These are phyloP conservation scores for Microplitis demolitor DNA, from an alignment of 1,140 invertebrate genomes.

Conservation along the genomic window DNA sequence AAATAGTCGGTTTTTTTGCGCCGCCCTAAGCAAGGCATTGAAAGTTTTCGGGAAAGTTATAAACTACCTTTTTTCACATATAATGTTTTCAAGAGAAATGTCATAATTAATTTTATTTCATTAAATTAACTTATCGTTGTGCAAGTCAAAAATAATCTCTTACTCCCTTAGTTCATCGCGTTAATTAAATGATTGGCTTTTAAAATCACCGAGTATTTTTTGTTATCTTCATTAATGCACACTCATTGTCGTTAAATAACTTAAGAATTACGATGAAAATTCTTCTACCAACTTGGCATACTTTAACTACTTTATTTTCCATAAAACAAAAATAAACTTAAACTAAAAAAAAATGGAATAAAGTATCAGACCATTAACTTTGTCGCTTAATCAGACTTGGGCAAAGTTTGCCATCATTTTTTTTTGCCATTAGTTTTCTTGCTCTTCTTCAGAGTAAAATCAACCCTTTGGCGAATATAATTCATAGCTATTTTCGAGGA, in stretches of 20 bases:
- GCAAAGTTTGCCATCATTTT: neutral
- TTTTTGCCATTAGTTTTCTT: neutral
- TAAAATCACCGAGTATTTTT: neutral
- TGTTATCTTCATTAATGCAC: neutral
- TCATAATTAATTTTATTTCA: conserved; percentile 16
- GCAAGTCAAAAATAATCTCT: conserved; percentile 25
- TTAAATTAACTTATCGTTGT: conserved; percentile 15
- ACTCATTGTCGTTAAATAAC: conserved; percentile 14
- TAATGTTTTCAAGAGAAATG: neutral
- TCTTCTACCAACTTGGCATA: neutral
- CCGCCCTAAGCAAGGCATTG: too few species aligned
- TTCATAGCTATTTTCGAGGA: conserved; percentile 8
- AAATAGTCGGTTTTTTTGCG: too few species aligned
- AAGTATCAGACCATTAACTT: neutral
- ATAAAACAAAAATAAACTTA: neutral
- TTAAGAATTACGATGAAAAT: neutral
- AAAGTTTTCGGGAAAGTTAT: too few species aligned
- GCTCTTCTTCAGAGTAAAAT: neutral
- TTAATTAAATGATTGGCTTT: conserved; percentile 27
- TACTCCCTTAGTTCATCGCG: conserved; percentile 10
- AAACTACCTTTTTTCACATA: neutral
- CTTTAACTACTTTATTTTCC: neutral
- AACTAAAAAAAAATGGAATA: neutral
- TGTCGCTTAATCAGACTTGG: conserved; percentile 12
- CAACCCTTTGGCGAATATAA: conserved; percentile 12